These are phyloP conservation scores for Chloroceryle aenea DNA, from an alignment of 2,113 vertebrate species.

Conservation along the genomic window DNA sequence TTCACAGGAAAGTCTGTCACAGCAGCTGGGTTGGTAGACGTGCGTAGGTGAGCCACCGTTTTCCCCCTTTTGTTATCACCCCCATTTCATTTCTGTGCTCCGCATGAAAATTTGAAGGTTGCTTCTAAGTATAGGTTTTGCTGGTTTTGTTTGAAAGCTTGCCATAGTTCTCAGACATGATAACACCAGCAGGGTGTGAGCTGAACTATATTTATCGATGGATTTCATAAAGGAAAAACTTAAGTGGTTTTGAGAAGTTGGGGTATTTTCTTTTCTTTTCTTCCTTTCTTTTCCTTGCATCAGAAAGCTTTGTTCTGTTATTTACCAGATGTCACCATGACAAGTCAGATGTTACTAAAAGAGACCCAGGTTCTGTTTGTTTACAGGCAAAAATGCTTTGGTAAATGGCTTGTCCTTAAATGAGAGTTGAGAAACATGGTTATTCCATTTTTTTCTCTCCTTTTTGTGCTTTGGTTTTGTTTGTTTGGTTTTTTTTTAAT, in stretches of 20 bases:
- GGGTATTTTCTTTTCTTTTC: not conserved
- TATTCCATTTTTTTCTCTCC: not conserved
- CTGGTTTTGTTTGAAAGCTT: constrained; percentile 39
- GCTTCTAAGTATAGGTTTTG: constrained; percentile 41
- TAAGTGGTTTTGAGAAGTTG: constrained; percentile 22
- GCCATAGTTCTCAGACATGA: constrained; percentile 22
- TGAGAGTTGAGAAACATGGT: not conserved
- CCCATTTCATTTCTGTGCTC: constrained; percentile 5
- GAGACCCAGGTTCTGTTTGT: constrained; percentile 16
- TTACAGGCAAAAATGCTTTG: not conserved
- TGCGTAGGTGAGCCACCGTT: not conserved
- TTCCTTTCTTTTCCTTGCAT: constrained; percentile 8
- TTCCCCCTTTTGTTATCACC: not conserved
- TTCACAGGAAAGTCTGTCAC: constrained; percentile 22
- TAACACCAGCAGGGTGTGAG: constrained; percentile 34
- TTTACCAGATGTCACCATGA: not conserved
- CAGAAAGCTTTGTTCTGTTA: constrained; percentile 39
- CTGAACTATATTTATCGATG: constrained; percentile 69
- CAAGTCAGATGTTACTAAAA: constrained; percentile 16
- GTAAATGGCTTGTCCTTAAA: not conserved
- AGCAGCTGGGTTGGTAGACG: not conserved
- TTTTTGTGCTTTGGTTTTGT: not conserved
- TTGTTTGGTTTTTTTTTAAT: not conserved
- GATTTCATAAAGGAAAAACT: constrained; percentile 64
- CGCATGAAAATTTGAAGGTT: constrained; percentile 2